Percentiles rank a stretch among this genome's conserved stretches.
phyloP scores from a whole-genome alignment of 2,113 vertebrate species.

The Halichoeres trimaculatus region DNA sequence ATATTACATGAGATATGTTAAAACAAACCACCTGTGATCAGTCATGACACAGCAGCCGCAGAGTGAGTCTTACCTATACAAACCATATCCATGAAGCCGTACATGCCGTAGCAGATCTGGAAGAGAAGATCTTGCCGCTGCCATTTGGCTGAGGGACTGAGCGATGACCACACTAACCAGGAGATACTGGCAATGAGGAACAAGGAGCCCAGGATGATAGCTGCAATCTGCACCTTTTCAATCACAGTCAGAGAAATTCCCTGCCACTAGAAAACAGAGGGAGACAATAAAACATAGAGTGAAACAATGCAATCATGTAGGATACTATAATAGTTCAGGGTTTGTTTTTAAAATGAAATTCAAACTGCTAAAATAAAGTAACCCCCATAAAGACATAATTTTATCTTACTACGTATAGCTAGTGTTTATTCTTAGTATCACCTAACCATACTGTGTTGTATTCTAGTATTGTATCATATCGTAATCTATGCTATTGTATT shows the following conservation, averaged over 20 bases:
- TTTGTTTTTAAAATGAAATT: no score
- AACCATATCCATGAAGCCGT: constrained; percentile 93
- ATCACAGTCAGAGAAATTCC: constrained; percentile 90
- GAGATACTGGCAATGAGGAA: constrained; percentile 91
- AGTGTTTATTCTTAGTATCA: no score
- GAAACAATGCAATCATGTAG: not conserved
- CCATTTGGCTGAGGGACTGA: constrained; percentile 92
- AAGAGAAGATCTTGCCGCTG: constrained; percentile 92
- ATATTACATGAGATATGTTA: not conserved
- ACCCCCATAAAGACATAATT: no score
- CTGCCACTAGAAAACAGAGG: constrained; percentile 84
- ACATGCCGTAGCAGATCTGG: constrained; percentile 94
- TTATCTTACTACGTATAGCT: no score
- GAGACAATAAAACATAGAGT: not conserved
- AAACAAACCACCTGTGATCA: not conserved
- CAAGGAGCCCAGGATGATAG: constrained; percentile 89
- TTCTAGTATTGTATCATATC: no score
- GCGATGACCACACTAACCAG: constrained; percentile 91
- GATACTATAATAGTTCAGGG: not conserved
- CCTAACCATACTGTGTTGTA: no score
- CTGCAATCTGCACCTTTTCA: constrained; percentile 91
- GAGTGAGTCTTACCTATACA: constrained; percentile 85
- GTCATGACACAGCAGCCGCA: not conserved
- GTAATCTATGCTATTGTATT: no score
- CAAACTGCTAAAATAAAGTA: no score